Evolutionary conservation across 2,797 vertebrate species (phyloP).

Genomic region (Catamblyrhynchus diadema): DNA sequence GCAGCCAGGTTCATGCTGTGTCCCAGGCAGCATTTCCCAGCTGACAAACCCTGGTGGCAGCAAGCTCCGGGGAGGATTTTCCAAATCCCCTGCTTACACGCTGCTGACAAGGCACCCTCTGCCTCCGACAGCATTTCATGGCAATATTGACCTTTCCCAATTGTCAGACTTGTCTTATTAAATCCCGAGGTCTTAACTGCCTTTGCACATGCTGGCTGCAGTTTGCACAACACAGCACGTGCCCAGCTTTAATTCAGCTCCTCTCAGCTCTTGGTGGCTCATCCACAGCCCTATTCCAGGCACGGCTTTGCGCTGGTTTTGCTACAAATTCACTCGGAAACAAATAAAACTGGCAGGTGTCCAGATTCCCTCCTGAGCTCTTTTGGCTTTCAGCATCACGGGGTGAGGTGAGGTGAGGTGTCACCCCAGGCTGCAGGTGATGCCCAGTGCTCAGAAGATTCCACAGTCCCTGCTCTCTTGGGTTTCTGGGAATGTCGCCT

Average conservation of each 20-base stretch:
- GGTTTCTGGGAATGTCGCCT: not conserved
- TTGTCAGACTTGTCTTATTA: conserved; percentile 52
- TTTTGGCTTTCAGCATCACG: not conserved
- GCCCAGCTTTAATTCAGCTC: conserved; percentile 68
- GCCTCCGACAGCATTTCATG: conserved; percentile 26
- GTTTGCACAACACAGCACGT: conserved; percentile 51
- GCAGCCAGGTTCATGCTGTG: rapidly evolving
- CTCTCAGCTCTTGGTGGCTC: not conserved
- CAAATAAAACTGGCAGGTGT: not conserved
- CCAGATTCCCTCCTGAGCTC: not conserved
- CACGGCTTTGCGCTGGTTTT: not conserved
- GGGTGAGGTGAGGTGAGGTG: not conserved
- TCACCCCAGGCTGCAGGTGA: not conserved
- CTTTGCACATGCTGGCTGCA: conserved; percentile 20
- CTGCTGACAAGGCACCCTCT: conserved; percentile 20
- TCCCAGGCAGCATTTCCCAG: not conserved
- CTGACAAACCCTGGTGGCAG: not conserved
- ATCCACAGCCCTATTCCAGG: not conserved
- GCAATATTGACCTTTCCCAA: conserved; percentile 64
- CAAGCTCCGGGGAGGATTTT: not conserved
- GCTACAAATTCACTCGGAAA: not conserved
- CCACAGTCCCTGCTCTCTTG: rapidly evolving
- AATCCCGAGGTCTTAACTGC: conserved; percentile 63
- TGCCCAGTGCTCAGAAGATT: not conserved
- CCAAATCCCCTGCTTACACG: not conserved